These are phyloP conservation scores for Dascyllus trimaculatus DNA, from an alignment of 2,113 vertebrate species.

Conservation along the genomic window DNA sequence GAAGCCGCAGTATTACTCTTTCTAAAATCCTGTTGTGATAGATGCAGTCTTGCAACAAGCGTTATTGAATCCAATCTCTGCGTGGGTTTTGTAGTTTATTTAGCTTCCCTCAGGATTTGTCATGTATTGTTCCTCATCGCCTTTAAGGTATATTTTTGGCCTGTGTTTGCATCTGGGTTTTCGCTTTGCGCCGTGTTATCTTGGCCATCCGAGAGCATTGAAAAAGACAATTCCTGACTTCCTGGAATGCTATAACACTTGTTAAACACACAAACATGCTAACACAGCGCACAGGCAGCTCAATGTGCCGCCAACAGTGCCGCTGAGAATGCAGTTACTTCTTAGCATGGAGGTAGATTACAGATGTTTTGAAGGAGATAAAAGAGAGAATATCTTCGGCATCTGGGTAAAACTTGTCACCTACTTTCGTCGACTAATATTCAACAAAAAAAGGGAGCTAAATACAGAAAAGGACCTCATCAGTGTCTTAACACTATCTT, in stretches of 20 bases:
- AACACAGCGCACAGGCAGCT: slow-evolving; percentile 46
- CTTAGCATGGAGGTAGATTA: slow-evolving; percentile 34
- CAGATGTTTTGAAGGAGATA: slow-evolving; percentile 31
- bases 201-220: slow-evolving; percentile 52
- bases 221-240: slow-evolving; percentile 74
- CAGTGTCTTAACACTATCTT: slow-evolving; percentile 12
- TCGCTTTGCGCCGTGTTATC: slow-evolving; percentile 64
- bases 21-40: not conserved
- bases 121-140: slow-evolving; percentile 71
- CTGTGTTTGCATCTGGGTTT: slow-evolving; percentile 61
- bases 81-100: slow-evolving; percentile 50
- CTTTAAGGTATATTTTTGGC: slow-evolving; percentile 78
- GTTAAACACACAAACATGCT: slow-evolving; percentile 68
- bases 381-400: slow-evolving; percentile 26
- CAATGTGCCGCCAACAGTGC: slow-evolving; percentile 19
- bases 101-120: slow-evolving; percentile 55
- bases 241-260: slow-evolving; percentile 69
- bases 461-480: slow-evolving; percentile 14
- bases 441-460: slow-evolving; percentile 3
- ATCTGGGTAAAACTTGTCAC: slow-evolving; percentile 19
- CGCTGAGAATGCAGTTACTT: slow-evolving; percentile 41
- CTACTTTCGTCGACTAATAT: slow-evolving; percentile 14
- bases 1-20: too few species aligned
- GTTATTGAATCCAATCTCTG: slow-evolving; percentile 1
- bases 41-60: not conserved